Evolutionary conservation across 2,888 invertebrate species (phyloP).

Genomic region (Eupithecia subfuscata): DNA sequence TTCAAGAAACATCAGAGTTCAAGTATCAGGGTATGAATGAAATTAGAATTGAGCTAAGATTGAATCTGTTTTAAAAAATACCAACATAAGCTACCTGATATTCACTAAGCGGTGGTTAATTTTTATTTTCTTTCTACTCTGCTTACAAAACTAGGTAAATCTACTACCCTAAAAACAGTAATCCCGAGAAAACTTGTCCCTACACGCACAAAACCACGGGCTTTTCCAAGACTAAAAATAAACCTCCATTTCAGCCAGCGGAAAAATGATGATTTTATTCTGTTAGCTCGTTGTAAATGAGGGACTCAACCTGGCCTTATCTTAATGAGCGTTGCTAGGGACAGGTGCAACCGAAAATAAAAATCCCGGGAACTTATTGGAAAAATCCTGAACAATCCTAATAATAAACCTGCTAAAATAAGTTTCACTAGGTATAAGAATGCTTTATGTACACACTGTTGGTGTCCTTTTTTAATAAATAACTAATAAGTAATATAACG

Average conservation of each 20-base stretch:
- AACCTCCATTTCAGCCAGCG: constrained; percentile 21
- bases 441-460: no score
- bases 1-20: not conserved
- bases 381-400: not conserved
- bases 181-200: no score
- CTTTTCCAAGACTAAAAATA: constrained; percentile 20
- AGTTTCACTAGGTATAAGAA: no score
- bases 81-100: no score
- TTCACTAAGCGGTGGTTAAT: no score
- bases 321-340: constrained; percentile 48
- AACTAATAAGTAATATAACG: no score
- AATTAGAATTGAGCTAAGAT: not conserved
- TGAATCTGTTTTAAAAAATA: no score
- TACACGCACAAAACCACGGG: not conserved
- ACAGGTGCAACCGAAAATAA: constrained; percentile 21
- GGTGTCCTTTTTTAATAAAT: no score
- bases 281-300: constrained; percentile 51
- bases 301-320: constrained; percentile 50
- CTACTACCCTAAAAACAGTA: not conserved
- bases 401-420: no score
- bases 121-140: no score
- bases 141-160: not conserved
- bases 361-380: constrained; percentile 1
- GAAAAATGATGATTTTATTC: constrained; percentile 48
- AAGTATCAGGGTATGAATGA: not conserved